Evolutionary conservation across 2,888 invertebrate genomes (phyloP).

Genomic region (Meteorus colon): DNA sequence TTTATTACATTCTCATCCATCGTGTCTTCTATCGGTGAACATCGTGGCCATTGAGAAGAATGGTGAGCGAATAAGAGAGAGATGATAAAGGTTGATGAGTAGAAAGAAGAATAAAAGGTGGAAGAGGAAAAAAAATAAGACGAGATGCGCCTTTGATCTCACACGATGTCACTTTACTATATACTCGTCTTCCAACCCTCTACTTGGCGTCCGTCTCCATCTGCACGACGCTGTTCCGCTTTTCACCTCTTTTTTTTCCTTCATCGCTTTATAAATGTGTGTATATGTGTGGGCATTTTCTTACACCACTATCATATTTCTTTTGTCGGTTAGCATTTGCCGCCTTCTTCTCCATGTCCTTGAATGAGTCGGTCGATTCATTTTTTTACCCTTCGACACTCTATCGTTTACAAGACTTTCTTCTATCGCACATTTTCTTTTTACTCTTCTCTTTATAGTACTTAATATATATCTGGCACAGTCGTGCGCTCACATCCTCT

Average conservation of each 20-base stretch:
- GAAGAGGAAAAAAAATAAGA: not conserved
- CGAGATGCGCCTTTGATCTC: constrained; percentile 13
- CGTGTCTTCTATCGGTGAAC: not conserved
- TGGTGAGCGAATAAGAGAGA: not conserved
- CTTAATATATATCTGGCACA: not conserved
- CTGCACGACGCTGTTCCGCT: constrained; percentile 13
- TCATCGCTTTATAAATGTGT: not conserved
- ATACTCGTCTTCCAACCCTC: constrained; percentile 6
- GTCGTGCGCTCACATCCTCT: not conserved
- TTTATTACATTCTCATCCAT: not conserved
- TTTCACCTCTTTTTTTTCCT: constrained; percentile 19
- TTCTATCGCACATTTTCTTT: not conserved
- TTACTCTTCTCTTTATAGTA: not conserved
- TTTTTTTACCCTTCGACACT: not conserved
- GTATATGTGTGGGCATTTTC: not conserved
- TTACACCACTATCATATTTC: not conserved
- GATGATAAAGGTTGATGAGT: not conserved
- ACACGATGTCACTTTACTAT: not conserved
- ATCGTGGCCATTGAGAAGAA: not conserved
- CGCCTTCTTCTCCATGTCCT: not conserved
- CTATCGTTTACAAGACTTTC: constrained; percentile 9
- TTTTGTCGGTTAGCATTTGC: not conserved
- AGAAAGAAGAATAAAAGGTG: not conserved
- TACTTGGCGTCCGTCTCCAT: constrained; percentile 16
- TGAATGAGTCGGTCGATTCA: not conserved